Conservation (phyloP, 2,888 invertebrate genomes). For the Acronicta psi region DNA sequence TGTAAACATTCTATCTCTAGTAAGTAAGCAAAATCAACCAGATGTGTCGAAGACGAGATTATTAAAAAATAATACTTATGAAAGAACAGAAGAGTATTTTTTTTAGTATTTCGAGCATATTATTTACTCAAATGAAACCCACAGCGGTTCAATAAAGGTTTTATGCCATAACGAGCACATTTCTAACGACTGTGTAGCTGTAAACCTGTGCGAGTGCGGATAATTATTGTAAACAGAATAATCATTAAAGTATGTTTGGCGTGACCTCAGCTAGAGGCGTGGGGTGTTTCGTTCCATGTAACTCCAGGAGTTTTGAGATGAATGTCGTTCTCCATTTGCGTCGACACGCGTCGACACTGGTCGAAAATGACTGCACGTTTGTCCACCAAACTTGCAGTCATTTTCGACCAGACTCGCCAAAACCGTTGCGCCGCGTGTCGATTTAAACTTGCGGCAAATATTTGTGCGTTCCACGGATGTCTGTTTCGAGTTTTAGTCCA, state of each 20-base stretch:
- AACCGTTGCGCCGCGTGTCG: too few species aligned
- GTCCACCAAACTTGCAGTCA: too few species aligned
- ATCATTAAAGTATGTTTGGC: slow-evolving; percentile 60
- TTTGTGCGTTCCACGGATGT: too few species aligned
- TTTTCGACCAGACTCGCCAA: too few species aligned
- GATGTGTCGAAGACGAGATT: too few species aligned
- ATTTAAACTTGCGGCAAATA: too few species aligned
- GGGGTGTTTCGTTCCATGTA: slow-evolving; percentile 56
- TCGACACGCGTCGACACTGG: slow-evolving; percentile 31
- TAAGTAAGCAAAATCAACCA: too few species aligned
- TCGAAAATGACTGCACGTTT: too few species aligned
- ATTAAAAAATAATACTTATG: too few species aligned
- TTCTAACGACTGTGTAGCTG: slow-evolving; percentile 6
- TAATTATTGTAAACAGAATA: slow-evolving; percentile 49
- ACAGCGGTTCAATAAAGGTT: slow-evolving; percentile 19
- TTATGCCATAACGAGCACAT: slow-evolving; percentile 20
- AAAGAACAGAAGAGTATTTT: too few species aligned
- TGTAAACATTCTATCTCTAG: too few species aligned
- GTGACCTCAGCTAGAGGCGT: slow-evolving; percentile 52
- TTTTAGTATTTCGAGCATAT: slow-evolving; percentile 4
- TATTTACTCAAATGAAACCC: slow-evolving; percentile 35
- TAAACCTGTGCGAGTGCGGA: slow-evolving; percentile 22
- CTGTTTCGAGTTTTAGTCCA: too few species aligned
- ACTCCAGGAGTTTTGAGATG: slow-evolving; percentile 49
- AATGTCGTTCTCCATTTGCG: slow-evolving; percentile 20